These are phyloP conservation scores for Silurus aristotelis DNA, from an alignment of 2,797 vertebrate species.

Conservation along the genomic window DNA sequence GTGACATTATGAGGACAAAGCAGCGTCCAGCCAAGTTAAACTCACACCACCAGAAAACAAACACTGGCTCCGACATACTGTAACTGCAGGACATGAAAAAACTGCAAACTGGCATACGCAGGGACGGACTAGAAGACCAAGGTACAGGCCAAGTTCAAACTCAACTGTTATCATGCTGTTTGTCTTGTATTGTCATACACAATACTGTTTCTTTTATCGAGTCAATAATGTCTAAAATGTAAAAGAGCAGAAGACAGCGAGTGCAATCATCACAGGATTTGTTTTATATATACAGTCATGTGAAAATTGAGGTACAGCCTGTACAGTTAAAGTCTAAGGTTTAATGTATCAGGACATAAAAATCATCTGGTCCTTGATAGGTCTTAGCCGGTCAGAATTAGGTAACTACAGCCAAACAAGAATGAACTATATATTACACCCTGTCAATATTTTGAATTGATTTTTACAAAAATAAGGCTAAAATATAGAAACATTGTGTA, in stretches of 20 bases:
- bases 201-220: not conserved
- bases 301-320: too few species aligned
- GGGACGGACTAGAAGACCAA: not conserved
- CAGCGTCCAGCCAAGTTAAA: slow-evolving; percentile 84
- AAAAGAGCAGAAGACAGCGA: not conserved
- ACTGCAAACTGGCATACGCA: not conserved
- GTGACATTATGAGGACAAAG: slow-evolving; percentile 88
- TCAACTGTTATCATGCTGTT: not conserved
- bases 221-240: not conserved
- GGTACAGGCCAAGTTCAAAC: not conserved
- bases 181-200: not conserved
- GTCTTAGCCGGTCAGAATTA: too few species aligned
- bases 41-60: slow-evolving; percentile 81
- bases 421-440: too few species aligned
- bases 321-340: too few species aligned
- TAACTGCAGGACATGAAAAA: slow-evolving; percentile 52
- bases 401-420: too few species aligned
- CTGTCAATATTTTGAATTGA: too few species aligned
- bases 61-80: slow-evolving; percentile 64
- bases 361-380: too few species aligned
- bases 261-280: not conserved
- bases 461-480: too few species aligned
- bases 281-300: too few species aligned
- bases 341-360: too few species aligned
- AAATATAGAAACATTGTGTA: too few species aligned